Evolutionary conservation across 2,888 invertebrate species (phyloP).

Genomic region (Metacarcinus magister): DNA sequence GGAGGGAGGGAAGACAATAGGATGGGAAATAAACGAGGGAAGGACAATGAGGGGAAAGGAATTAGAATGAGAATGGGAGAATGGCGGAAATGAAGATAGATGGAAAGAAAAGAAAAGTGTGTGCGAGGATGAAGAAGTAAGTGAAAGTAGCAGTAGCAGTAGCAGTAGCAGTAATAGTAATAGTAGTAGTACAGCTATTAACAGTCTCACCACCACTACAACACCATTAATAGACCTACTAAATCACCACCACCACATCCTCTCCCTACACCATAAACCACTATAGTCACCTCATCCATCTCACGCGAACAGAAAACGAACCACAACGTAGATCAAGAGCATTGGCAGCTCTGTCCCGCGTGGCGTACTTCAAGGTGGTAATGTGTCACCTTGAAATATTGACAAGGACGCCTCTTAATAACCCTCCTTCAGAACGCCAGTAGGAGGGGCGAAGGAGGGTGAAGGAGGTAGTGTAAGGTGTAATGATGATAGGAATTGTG

Average conservation of each 20-base stretch:
- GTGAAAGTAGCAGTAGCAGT: not conserved
- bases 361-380: too few relatives aligned
- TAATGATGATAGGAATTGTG: too few relatives aligned
- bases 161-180: not conserved
- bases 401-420: too few relatives aligned
- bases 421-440: too few relatives aligned
- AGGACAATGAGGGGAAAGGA: not conserved
- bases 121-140: not conserved
- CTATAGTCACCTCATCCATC: not conserved
- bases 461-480: too few relatives aligned
- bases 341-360: too few relatives aligned
- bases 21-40: constrained; percentile 4
- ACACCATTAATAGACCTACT: too few relatives aligned
- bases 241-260: not conserved
- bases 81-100: not conserved
- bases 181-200: not conserved
- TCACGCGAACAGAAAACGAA: not conserved
- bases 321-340: not conserved
- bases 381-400: too few relatives aligned
- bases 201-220: too few relatives aligned
- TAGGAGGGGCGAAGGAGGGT: too few relatives aligned
- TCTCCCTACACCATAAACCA: constrained; percentile 5
- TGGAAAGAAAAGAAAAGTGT: not conserved
- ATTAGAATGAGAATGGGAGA: not conserved
- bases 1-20: not conserved